phyloP scores from a whole-genome alignment of 92 coral and sea anemone species.

The Porites cylindrica region DNA sequence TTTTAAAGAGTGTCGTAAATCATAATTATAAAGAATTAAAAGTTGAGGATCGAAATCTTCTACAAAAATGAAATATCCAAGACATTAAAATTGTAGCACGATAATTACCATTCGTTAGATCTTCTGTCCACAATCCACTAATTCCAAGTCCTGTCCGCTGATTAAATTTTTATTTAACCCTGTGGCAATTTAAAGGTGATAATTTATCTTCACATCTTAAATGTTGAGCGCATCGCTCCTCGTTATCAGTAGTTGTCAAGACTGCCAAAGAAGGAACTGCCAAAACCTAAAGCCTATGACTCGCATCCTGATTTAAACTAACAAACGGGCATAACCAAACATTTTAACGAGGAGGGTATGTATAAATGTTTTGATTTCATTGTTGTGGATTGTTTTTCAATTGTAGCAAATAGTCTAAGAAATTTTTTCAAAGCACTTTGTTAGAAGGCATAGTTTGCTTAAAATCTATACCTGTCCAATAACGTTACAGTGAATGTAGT shows the following conservation, averaged over 20 bases:
- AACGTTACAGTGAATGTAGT: no score
- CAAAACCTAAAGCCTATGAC: neutral
- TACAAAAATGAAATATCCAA: no score
- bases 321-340: neutral
- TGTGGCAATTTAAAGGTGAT: conserved; percentile 3
- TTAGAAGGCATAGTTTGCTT: neutral
- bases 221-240: neutral
- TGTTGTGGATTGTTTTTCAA: neutral
- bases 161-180: no score
- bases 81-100: no score
- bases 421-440: neutral
- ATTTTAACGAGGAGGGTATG: neutral
- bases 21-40: no score
- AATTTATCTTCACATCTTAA: conserved; percentile 17
- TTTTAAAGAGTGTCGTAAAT: no score
- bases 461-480: no score
- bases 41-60: no score
- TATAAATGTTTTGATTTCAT: neutral
- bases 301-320: neutral
- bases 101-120: no score
- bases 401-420: neutral
- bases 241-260: neutral
- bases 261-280: neutral
- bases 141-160: neutral
- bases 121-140: neutral